Evolutionary conservation across 2,113 vertebrate genomes (phyloP).

Genomic region (Oriolus oriolus): DNA sequence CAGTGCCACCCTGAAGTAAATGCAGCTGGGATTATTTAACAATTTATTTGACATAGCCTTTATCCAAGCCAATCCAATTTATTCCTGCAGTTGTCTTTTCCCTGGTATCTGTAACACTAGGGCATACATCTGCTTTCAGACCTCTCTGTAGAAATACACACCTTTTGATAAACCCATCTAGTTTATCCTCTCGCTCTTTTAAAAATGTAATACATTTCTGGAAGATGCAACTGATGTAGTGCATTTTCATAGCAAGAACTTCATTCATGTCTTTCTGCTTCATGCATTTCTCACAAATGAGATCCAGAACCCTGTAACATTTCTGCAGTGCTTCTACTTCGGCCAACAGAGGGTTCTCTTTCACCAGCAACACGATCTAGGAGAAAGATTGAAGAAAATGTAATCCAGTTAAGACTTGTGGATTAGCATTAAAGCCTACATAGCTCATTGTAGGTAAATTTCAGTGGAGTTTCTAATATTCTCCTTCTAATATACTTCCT

Average conservation of each 20-base stretch:
- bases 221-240: slow-evolving; percentile 92
- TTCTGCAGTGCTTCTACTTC: slow-evolving; percentile 85
- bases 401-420: not conserved
- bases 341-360: slow-evolving; percentile 88
- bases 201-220: slow-evolving; percentile 87
- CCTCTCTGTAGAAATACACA: not conserved
- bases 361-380: slow-evolving; percentile 90
- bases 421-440: not conserved
- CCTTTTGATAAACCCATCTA: slow-evolving; percentile 91
- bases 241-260: slow-evolving; percentile 98
- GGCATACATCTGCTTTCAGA: not conserved
- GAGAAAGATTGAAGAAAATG: slow-evolving; percentile 2
- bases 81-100: not conserved
- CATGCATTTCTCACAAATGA: slow-evolving; percentile 95
- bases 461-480: not conserved
- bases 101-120: not conserved
- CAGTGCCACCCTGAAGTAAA: not conserved
- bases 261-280: slow-evolving; percentile 98
- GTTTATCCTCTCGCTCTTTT: slow-evolving; percentile 85
- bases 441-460: not conserved
- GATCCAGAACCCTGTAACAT: slow-evolving; percentile 89
- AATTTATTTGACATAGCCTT: not conserved
- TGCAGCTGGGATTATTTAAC: not conserved
- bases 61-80: not conserved
- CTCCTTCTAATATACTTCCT: not conserved